phyloP scores from a whole-genome alignment of 92 coral and sea anemone species.

The Pocillopora meandrina region DNA sequence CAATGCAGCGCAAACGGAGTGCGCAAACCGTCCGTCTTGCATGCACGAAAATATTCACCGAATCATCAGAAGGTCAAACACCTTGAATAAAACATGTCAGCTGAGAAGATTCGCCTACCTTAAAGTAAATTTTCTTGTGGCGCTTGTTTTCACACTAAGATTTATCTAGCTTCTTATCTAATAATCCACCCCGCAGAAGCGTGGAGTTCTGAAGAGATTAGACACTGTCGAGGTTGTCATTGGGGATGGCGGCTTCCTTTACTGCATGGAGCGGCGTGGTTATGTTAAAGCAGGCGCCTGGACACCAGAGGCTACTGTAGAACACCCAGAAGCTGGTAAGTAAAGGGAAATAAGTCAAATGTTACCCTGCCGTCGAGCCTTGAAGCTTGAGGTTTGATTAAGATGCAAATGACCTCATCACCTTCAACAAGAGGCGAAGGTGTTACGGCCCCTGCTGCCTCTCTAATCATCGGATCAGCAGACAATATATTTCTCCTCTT shows the following conservation, averaged over 20 bases:
- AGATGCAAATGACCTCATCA: too few species aligned
- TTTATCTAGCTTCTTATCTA: neutral
- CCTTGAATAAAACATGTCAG: too few species aligned
- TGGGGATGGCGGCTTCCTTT: slow-evolving; percentile 65
- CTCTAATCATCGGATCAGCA: too few species aligned
- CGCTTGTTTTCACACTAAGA: neutral
- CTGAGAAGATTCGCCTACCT: too few species aligned
- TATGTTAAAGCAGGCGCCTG: slow-evolving; percentile 69
- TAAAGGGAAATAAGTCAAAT: neutral
- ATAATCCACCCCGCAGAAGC: slow-evolving; percentile 27
- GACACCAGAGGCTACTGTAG: slow-evolving; percentile 65
- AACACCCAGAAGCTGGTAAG: slow-evolving; percentile 66
- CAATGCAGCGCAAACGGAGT: too few species aligned
- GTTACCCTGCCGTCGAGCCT: neutral
- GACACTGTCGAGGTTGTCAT: slow-evolving; percentile 64
- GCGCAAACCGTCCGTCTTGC: too few species aligned
- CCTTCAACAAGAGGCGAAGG: too few species aligned
- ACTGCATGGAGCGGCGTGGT: slow-evolving; percentile 69
- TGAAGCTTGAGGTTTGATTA: neutral
- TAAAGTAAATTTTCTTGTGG: too few species aligned
- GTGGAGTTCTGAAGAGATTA: slow-evolving; percentile 59
- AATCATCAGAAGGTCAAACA: too few species aligned
- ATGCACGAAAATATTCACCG: too few species aligned
- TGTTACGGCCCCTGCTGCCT: too few species aligned
- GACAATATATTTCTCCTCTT: too few species aligned